Evolutionary conservation across 1,140 invertebrate genomes (phyloP).

Genomic region (Diorhabda carinulata): DNA sequence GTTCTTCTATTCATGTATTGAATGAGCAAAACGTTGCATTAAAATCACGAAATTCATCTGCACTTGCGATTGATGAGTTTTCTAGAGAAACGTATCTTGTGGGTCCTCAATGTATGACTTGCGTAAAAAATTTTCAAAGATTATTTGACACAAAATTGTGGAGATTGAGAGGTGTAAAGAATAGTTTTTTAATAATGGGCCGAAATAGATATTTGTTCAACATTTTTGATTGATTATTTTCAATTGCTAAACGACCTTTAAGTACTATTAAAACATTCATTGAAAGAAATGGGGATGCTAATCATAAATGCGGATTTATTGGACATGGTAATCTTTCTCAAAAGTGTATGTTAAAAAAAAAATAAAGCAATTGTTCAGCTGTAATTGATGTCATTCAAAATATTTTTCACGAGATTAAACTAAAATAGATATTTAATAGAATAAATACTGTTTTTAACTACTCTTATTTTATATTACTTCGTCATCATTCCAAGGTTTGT

Average conservation of each 20-base stretch:
- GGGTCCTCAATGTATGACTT: slow-evolving; percentile 3
- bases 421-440: too few species aligned
- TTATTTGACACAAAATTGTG: slow-evolving; percentile 8
- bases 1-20: neutral
- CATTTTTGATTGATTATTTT: neutral
- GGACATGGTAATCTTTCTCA: too few species aligned
- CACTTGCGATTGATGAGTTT: neutral
- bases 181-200: slow-evolving; percentile 5
- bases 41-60: neutral
- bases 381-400: too few species aligned
- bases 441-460: too few species aligned
- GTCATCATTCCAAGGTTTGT: too few species aligned
- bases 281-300: too few species aligned
- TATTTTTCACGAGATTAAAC: too few species aligned
- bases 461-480: too few species aligned
- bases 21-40: neutral
- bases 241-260: neutral
- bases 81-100: neutral
- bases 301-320: too few species aligned
- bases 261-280: too few species aligned
- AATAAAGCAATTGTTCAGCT: too few species aligned
- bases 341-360: too few species aligned
- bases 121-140: slow-evolving; percentile 14
- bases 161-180: neutral
- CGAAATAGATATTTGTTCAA: slow-evolving; percentile 3